phyloP scores from a whole-genome alignment of 2,888 invertebrate genomes.

The Meloe dianella region DNA sequence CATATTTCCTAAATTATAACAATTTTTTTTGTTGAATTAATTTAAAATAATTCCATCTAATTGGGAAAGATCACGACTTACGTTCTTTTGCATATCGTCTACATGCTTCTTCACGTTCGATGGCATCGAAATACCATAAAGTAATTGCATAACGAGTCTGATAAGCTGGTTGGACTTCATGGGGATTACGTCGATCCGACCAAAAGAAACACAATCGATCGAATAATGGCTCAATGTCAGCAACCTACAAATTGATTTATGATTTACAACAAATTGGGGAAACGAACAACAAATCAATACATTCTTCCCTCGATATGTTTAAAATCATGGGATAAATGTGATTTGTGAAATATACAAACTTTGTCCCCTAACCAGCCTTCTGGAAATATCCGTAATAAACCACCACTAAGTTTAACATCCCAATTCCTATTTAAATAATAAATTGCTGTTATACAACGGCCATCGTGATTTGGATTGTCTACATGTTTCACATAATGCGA shows the following conservation, averaged over 20 bases:
- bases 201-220: slow-evolving; percentile 96
- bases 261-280: too few species aligned
- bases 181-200: slow-evolving; percentile 96
- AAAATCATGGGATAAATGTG: too few species aligned
- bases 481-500: slow-evolving; percentile 97
- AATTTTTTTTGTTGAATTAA: too few species aligned
- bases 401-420: slow-evolving; percentile 85
- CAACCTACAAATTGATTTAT: slow-evolving; percentile 58
- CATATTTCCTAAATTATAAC: slow-evolving; percentile 13
- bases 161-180: slow-evolving; percentile 93
- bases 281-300: too few species aligned
- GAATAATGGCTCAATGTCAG: slow-evolving; percentile 91
- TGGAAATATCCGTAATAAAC: slow-evolving; percentile 90
- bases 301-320: too few species aligned
- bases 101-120: slow-evolving; percentile 78
- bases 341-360: slow-evolving; percentile 61
- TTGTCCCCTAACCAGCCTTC: slow-evolving; percentile 77
- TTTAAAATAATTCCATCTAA: too few species aligned
- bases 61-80: too few species aligned
- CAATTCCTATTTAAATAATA: slow-evolving; percentile 97
- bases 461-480: slow-evolving; percentile 96
- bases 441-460: slow-evolving; percentile 95
- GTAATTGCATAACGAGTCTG: slow-evolving; percentile 90
- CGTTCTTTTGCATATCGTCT: slow-evolving; percentile 65
- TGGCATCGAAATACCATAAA: slow-evolving; percentile 89